Evolutionary conservation across 2,113 vertebrate species (phyloP), one percentile per base, ranked within the genome.

Genomic region (Meleagris gallopavo): DNA sequence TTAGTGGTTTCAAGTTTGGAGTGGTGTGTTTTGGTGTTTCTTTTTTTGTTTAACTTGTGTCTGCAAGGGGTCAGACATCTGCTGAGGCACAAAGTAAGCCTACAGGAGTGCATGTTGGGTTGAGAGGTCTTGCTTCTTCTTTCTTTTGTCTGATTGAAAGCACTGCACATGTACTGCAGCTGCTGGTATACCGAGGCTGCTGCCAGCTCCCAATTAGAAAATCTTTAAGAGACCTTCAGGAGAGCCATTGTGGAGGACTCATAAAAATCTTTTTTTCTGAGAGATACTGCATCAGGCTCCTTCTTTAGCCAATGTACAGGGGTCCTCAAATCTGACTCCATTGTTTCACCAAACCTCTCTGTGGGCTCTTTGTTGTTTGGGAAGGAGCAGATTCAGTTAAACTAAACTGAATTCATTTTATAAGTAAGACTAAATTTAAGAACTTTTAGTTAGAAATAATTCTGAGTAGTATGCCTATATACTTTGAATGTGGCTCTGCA

Each of bases 51-150:
- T 43, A 41, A 66, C 29, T 12, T 11, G 4, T 52, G 4, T 32
- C 30, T 57, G 34, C 45, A 72, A 72, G 52, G 19, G 52, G 10
- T 13, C 16, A n/a, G n/a, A 50, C 19, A 32, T 57, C 40, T 54
- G 30, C 50, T 0, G 4, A 45, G 52, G 34, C 27, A 34, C 8
- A 45, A 22, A 52, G 41, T 30, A 34, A 43, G 15, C 1, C 1
- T 0, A 14, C 50, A 45, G 57, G 29, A 29, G 30, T 19, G 25
- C 3, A 1, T 30, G 45, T 13, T 1, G 2, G 18, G 10, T 5
- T 16, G 60, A 82, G 40, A 34, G 45, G 32, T 57, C 34, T 29
- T 85, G 30, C 25, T 21, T 40, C 22, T 1, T 1, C 14, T 29
- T 40, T 64, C 36, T 40, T 18, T 27, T 30, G 69, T 20, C 48